Percentiles rank a stretch among this genome's conserved stretches.
These are phyloP conservation scores for Bucorvus abyssinicus DNA, from an alignment of 2,797 vertebrate species.

Conservation along the genomic window DNA sequence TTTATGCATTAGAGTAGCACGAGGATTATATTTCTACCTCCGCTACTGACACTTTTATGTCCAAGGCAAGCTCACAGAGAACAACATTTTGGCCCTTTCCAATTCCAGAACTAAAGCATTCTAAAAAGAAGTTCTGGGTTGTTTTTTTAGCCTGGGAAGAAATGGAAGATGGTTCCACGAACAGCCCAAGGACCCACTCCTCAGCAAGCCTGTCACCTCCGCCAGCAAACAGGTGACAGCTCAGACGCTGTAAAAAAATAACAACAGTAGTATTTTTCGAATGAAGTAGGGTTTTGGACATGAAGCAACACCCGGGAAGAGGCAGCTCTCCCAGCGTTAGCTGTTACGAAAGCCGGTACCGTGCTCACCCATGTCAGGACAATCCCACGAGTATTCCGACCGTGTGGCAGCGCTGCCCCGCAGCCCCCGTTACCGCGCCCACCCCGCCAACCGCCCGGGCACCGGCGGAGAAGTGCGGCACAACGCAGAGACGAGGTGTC, in stretches of 20 bases:
- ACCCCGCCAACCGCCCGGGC: too few relatives aligned
- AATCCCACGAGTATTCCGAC: background rate
- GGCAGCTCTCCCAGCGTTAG: too few relatives aligned
- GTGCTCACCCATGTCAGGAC: too few relatives aligned
- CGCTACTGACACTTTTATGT: background rate
- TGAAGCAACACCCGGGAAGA: fast-evolving
- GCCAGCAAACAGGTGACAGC: background rate
- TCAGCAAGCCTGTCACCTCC: fast-evolving
- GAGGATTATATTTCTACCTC: background rate
- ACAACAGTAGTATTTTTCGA: too few relatives aligned
- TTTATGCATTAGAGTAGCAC: background rate
- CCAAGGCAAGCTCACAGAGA: background rate
- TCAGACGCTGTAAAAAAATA: background rate
- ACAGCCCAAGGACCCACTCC: background rate
- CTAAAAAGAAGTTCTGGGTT: fast-evolving
- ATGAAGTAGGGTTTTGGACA: fast-evolving
- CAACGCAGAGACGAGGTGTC: background rate
- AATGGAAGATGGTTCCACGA: background rate
- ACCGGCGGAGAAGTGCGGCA: background rate
- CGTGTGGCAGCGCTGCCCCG: background rate
- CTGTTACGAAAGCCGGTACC: too few relatives aligned
- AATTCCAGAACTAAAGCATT: background rate
- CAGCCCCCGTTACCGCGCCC: background rate
- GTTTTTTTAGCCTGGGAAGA: background rate
- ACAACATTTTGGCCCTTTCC: background rate